These are phyloP conservation scores for Cydia amplana DNA, from an alignment of 1,140 invertebrate species.

Conservation along the genomic window DNA sequence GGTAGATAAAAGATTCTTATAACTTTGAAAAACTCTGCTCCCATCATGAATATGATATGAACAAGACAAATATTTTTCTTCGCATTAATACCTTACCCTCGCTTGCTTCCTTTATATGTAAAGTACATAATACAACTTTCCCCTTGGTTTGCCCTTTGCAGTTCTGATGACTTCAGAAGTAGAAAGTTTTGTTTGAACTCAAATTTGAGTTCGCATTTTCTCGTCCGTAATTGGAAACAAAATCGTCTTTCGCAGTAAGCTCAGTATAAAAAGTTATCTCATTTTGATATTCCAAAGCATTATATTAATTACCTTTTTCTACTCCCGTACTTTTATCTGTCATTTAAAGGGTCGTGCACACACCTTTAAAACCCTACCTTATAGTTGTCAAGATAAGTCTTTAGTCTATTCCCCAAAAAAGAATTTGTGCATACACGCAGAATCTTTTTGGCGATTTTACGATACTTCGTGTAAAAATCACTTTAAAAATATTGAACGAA, in stretches of 20 bases:
- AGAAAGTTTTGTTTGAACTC: slow-evolving; percentile 24
- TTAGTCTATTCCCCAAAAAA: too few relatives aligned
- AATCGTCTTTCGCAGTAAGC: slow-evolving; percentile 8
- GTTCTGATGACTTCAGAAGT: slow-evolving; percentile 25
- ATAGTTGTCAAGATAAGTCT: too few relatives aligned
- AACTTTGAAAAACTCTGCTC: background rate
- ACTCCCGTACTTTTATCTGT: too few relatives aligned
- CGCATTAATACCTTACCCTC: slow-evolving; percentile 17
- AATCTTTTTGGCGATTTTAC: too few relatives aligned
- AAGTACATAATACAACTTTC: slow-evolving; percentile 30
- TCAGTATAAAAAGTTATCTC: background rate
- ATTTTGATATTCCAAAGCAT: background rate
- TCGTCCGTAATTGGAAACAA: slow-evolving; percentile 12
- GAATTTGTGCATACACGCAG: too few relatives aligned
- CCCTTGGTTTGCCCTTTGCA: slow-evolving; percentile 27
- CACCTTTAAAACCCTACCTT: too few relatives aligned
- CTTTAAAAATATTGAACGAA: too few relatives aligned
- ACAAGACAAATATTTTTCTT: slow-evolving; percentile 24
- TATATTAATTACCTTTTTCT: background rate
- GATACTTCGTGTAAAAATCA: too few relatives aligned
- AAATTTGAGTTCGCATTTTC: slow-evolving; percentile 1
- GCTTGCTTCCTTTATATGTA: slow-evolving; percentile 25
- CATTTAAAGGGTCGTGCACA: too few relatives aligned
- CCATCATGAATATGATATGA: background rate
- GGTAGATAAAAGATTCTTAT: background rate